Conservation (phyloP, 2,888 invertebrate genomes). For the Tetrapedia diversipes region DNA sequence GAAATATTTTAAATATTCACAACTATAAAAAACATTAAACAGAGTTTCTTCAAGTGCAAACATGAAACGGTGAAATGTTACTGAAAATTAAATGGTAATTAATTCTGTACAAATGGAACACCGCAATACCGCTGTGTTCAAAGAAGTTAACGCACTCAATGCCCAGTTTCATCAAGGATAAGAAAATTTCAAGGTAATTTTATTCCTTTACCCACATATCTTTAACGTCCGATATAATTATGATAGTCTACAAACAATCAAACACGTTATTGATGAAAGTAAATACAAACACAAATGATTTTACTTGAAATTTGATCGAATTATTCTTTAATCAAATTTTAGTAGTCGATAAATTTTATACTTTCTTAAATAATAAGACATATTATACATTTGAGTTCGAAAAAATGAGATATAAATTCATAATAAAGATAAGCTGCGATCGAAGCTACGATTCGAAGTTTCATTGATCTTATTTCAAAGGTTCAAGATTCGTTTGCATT, state of each 20-base stretch:
- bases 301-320: no score
- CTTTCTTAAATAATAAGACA: no score
- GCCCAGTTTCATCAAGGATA: conserved; percentile 18
- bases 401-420: no score
- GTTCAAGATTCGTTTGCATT: no score
- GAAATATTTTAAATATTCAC: neutral
- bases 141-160: conserved; percentile 28
- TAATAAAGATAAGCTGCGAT: no score
- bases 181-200: conserved; percentile 8
- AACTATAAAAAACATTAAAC: neutral
- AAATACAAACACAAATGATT: neutral
- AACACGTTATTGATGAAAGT: neutral
- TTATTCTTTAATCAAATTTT: no score
- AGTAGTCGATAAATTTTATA: no score
- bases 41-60: neutral
- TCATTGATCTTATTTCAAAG: neutral
- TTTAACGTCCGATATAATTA: neutral
- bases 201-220: neutral
- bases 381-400: no score
- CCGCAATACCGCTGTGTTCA: conserved; percentile 9
- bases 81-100: conserved; percentile 50
- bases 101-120: conserved; percentile 30
- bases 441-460: no score
- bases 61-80: conserved; percentile 26
- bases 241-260: neutral